Evolutionary conservation across 2,888 invertebrate genomes (phyloP), one percentile per base, ranked within the genome.

Genomic region (Acanthococcus lagerstroemiae): DNA sequence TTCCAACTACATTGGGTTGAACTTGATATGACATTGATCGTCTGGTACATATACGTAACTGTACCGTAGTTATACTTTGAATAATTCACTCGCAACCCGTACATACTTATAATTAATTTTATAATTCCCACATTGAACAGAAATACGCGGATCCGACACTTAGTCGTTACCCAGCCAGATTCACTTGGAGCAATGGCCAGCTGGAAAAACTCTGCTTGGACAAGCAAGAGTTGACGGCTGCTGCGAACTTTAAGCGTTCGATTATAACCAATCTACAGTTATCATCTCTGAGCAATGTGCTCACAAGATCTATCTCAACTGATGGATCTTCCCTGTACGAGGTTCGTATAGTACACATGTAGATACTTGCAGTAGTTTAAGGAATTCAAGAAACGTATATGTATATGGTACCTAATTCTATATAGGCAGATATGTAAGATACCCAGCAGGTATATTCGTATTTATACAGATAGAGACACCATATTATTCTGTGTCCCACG

Each of bases 261-360:
- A 56, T 66, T 27, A 45, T 66, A 9, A 22, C 66, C 0, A 66
- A 66, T 21, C 57, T 66, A 17, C 66, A 66, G 57, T 50, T 66
- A 17, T 56, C 57, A n/a, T 66, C 66, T 26, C 46, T 37, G 52
- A 50, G 54, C 9, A 60, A 60, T 60, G 48, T 48, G 19, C 15
- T 60, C 15, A 46, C 60, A 1, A 46, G 25, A 27, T 48, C n/a
- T n/a, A n/a, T n/a, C n/a, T n/a, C 60, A 1, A 27, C 26, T n/a
- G 60, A 26, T 27, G 46, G 45, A 24, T 25, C 48, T 1, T 60
- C 60, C 17, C 17, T 46, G 7, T 48, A 48, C 27, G 60, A 63
- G 54, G 63, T 63, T 15, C 5, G 25, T 17, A 7, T n/a, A 15
- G 25, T 4, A 26, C 4, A 22, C 6, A 52, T 15, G 15, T 9